Evolutionary conservation across 1,140 invertebrate species (phyloP), one percentile per base, ranked within the genome.

Genomic region (Ectropis grisescens): DNA sequence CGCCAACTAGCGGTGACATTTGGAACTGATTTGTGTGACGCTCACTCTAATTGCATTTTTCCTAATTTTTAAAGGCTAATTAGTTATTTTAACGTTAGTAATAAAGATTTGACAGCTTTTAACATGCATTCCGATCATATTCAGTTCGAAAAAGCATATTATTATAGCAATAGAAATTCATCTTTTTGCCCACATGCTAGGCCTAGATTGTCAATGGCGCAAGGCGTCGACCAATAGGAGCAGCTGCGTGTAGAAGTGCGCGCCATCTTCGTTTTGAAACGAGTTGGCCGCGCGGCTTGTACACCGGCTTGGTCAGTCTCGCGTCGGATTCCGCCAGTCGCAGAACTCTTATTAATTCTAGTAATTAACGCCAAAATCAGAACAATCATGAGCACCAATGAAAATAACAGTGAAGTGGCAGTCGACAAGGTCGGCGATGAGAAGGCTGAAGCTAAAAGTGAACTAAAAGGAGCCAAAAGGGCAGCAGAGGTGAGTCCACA

Each of bases 401-500:
- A 91, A 83, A 92, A 91, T 84, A 91, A 91, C 82, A 83, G 85
- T 66, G 90, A 93, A 84, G 90, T 92, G 71, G 90, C 89, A 47
- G 89, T 92, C 37, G 91, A 92, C 79, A 93, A 93, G 85, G 88
- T 86, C 64, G 89, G 90, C 68, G 91, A 89, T 79, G 90, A 91
- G 70, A 91, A 84, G 47, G 62, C 47, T 39, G 90, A 92, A 74
- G 86, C 87, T 25, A 93, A 93, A 85, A 89, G 89, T 72, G 91
- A 92, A 61, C 84, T 93, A 54, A 93, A 93, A 85, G 91, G 91
- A 75, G 91, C 90, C 70, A 93, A 94, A 85, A 90, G 92, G 86
- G 87, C 91, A 82, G 90, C 91, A 58, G 92, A 93, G 87, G 92
- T 93, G 83, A 91, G 90, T 89, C 64, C 76, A 80, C 75, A 80